Evolutionary conservation across 2,888 invertebrate species (phyloP), one percentile per base, ranked within the genome.

Genomic region (Phlogophora meticulosa): DNA sequence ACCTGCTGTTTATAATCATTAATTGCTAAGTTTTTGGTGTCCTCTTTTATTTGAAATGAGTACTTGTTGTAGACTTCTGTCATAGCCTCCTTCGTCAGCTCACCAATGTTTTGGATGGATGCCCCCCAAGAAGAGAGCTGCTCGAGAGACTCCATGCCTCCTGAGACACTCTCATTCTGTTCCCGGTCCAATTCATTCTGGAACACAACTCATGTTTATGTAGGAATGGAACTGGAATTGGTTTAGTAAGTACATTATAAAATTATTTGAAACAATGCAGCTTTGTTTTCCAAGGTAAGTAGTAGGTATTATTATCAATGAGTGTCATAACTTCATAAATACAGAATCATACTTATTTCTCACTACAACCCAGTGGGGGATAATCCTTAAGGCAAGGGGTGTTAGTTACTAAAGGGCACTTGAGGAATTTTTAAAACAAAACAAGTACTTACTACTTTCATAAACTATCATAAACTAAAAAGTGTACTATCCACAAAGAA

Each of bases 11-110:
- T 94, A 79, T 87, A 92, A 5, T 84, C 87, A 85, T 93, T 90
- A n/a, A 95, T 95, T 9, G 92, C 83, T 48, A 95, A 86, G 43
- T 90, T 90, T 48, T 90, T 90, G 1, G 87, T 90, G 20, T 93
- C 91, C 45, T 93, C 93, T 53, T 91, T 94, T 73, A 79, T 91
- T 78, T 91, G 88, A 56, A 95, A 94, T 4, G 93, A 91, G 75
- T 95, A 95, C 76, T 94, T 95, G 57, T 80, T 93, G 76, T 95
- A 95, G 0, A 94, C 91, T 78, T 92, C 89, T 0, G 86, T 91
- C 93, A 94, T 92, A 15, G 93, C 93, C 78, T 94, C 93, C 32
- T 93, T 92, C 0, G 90, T 89, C 1, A 95, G 83, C 51, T 91
- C 88, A 11, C 82, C 87, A 55, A 92, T 76, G 61, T 92, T 92